A percentile compares a stretch with the other conserved stretches of the same genome.
Evolutionary conservation across 2,797 vertebrate genomes (phyloP).

Genomic region (Tinamus major): DNA sequence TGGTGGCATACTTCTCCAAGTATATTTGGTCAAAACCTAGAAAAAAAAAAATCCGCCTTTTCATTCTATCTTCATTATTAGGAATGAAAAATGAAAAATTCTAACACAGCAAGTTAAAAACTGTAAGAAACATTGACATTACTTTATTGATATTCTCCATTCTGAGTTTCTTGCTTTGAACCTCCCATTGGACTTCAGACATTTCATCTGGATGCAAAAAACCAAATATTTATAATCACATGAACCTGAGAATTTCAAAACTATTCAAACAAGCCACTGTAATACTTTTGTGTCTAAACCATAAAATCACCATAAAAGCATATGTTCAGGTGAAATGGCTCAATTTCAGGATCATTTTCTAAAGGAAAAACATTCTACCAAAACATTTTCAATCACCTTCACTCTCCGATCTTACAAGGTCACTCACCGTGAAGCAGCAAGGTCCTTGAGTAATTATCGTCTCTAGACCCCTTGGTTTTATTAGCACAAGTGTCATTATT

Average conservation of each 20-base stretch:
- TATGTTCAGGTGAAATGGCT: background rate
- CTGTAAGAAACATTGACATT: background rate
- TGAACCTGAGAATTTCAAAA: background rate
- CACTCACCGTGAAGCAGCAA: background rate
- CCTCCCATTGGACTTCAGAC: background rate
- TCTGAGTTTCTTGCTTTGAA: background rate
- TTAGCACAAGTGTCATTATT: constrained; percentile 12
- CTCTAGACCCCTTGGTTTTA: constrained; percentile 12
- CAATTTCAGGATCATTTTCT: background rate
- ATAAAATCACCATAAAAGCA: background rate
- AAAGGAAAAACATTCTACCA: background rate
- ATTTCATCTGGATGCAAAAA: background rate
- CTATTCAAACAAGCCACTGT: background rate
- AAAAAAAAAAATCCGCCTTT: background rate
- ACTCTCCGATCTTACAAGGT: background rate
- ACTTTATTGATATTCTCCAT: background rate
- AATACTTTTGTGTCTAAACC: background rate
- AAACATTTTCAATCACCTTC: background rate
- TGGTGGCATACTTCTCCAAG: background rate
- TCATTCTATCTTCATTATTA: background rate
- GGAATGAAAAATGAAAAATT: background rate
- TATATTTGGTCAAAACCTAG: background rate
- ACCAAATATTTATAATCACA: background rate
- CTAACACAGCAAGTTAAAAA: background rate
- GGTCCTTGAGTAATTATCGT: constrained; percentile 25